Evolutionary conservation across 1,140 invertebrate species (phyloP), one percentile per base, ranked within the genome.

Genomic region (Pachyrhynchus sulphureomaculatus): DNA sequence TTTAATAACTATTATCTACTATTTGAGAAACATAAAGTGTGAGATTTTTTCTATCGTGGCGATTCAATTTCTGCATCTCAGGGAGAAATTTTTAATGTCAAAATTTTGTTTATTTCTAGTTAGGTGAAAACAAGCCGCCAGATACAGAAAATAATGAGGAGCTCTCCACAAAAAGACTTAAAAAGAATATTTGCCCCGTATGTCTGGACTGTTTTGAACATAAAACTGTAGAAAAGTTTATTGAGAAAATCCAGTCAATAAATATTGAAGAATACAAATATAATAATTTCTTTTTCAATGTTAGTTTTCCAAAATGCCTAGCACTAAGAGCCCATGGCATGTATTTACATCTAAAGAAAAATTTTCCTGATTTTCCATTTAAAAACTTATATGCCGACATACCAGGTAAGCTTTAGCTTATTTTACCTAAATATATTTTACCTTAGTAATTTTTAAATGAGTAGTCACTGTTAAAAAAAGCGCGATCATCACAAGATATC

Each of bases 121-220:
- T 29, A 6, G 1, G 5, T 29, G 2, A 12, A 6, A 29, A 51
- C 15, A 21, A 21, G 33, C 12, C 48, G 4, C 13, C 52, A 52
- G 13, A 52, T 42, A 18, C 2, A 62, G 45, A 61, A 53, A 36
- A 60, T 55, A 62, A 44, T 53, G 20, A 10, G 21, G 57, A 44
- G 29, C 21, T 24, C 13, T 33, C 26, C 37, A 39, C 24, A 17
- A 52, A 65, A 64, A 59, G 54, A 67, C 21, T 66, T n/a, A 77
- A 80, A 32, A 29, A 64, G 1, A 73, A 76, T 62, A 62, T 78
- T 4, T 89, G 87, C 67, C 65, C 80, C 0, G 76, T 78, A 6
- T 89, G 87, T 72, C 67, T 89, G 32, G 86, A 84, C 33, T 74
- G 88, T n/a, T 79, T 88, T 18, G 81, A 87, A 57, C 67, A 80